Evolutionary conservation across 2,888 invertebrate species (phyloP).

Genomic region (Eupithecia subumbrata): DNA sequence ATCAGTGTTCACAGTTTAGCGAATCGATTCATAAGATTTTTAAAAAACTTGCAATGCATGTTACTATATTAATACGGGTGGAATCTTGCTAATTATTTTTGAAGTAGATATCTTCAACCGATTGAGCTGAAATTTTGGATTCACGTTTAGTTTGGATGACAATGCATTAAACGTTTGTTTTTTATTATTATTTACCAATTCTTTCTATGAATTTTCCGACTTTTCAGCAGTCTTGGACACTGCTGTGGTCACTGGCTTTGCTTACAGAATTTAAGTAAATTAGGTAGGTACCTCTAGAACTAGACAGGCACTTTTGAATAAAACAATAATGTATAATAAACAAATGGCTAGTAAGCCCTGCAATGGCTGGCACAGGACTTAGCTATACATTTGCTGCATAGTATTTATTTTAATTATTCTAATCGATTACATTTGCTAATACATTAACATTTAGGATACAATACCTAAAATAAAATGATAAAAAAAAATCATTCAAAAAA

Average conservation of each 20-base stretch:
- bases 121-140: no score
- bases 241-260: neutral
- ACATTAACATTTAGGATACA: conserved; percentile 45
- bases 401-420: conserved; percentile 43
- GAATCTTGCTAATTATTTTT: no score
- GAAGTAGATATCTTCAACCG: no score
- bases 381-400: conserved; percentile 64
- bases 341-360: conserved; percentile 73
- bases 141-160: no score
- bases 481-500: conserved; percentile 43
- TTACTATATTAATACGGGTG: no score
- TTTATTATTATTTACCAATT: neutral
- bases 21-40: no score
- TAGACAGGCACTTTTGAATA: conserved; percentile 42
- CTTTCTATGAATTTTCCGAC: neutral
- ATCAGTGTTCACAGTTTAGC: no score
- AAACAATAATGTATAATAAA: conserved; percentile 54
- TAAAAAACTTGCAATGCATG: no score
- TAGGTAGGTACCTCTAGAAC: neutral
- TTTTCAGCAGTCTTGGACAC: neutral
- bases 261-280: neutral
- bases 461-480: conserved; percentile 44
- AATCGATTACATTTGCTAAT: conserved; percentile 50
- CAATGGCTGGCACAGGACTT: conserved; percentile 77
- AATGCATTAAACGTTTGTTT: no score